Percentiles rank a stretch among this genome's conserved stretches.
Evolutionary conservation across 1,140 invertebrate genomes (phyloP).

Genomic region (Drosophila virilis): DNA sequence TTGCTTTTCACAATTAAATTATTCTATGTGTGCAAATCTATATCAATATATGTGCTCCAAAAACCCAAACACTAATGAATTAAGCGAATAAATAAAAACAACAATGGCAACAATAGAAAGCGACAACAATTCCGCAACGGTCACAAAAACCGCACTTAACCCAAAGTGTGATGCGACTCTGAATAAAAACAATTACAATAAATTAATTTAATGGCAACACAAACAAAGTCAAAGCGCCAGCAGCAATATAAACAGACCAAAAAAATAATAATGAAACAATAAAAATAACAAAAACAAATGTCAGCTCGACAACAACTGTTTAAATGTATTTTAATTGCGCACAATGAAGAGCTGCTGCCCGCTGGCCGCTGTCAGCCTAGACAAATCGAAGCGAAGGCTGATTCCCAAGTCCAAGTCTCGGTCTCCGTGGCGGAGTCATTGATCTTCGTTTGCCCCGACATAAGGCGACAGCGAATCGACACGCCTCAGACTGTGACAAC

Average conservation of each 20-base stretch:
- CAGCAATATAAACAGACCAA: constrained; percentile 16
- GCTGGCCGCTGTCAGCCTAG: constrained; percentile 6
- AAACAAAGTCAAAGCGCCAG: constrained; percentile 17
- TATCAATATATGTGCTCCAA: neutral
- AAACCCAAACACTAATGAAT: neutral
- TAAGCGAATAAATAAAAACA: constrained; percentile 21
- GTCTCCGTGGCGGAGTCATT: constrained; percentile 37
- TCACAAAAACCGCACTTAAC: constrained; percentile 24
- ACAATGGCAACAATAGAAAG: neutral
- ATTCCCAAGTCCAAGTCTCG: constrained; percentile 18
- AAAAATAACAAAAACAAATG: constrained; percentile 17
- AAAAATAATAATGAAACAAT: constrained; percentile 4
- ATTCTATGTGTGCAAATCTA: constrained; percentile 34
- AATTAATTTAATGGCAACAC: constrained; percentile 63
- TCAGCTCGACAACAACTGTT: constrained; percentile 4
- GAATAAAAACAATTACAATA: constrained; percentile 54
- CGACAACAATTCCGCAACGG: constrained; percentile 9
- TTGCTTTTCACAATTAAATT: constrained; percentile 16
- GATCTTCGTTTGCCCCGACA: constrained; percentile 40
- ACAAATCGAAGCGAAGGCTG: constrained; percentile 4
- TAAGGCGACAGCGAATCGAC: constrained; percentile 24
- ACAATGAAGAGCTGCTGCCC: constrained; percentile 5
- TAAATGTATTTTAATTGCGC: constrained; percentile 58
- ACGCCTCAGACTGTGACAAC: constrained; percentile 2
- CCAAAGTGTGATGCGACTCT: constrained; percentile 14